phyloP scores from a whole-genome alignment of 2,888 invertebrate species.

The Octodonta nipae region DNA sequence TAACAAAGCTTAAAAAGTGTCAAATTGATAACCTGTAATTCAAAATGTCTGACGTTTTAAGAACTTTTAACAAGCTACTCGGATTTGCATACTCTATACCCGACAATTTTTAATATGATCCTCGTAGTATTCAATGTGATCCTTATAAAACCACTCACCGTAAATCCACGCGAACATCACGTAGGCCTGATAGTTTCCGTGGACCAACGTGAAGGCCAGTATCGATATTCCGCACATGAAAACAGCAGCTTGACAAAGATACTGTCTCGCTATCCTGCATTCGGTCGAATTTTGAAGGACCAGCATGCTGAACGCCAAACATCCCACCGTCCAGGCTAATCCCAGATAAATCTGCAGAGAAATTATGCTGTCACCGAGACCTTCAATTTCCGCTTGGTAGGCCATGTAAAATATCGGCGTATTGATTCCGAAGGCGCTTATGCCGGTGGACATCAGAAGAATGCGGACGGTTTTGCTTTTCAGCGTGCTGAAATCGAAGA shows the following conservation, averaged over 20 bases:
- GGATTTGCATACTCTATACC: too few species aligned
- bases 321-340: conserved; percentile 70
- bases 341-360: conserved; percentile 59
- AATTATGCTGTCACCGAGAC: conserved; percentile 38
- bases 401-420: conserved; percentile 75
- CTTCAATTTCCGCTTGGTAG: conserved; percentile 63
- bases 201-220: conserved; percentile 62
- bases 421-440: conserved; percentile 70
- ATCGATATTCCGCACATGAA: conserved; percentile 67
- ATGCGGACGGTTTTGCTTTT: conserved; percentile 75
- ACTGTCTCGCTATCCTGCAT: conserved; percentile 73
- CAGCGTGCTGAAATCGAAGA: conserved; percentile 75
- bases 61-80: too few species aligned
- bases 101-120: too few species aligned
- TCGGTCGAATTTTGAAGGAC: conserved; percentile 73
- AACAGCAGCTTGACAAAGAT: conserved; percentile 68
- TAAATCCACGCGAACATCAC: conserved; percentile 72
- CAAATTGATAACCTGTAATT: too few species aligned
- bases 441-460: conserved; percentile 64
- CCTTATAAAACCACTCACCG: conserved; percentile 38
- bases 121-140: too few species aligned
- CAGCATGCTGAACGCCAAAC: conserved; percentile 65
- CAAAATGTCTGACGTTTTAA: too few species aligned
- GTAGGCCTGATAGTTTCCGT: conserved; percentile 62
- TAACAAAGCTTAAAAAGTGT: too few species aligned